phyloP scores from a whole-genome alignment of 2,888 invertebrate species.

The Tenodera sinensis region DNA sequence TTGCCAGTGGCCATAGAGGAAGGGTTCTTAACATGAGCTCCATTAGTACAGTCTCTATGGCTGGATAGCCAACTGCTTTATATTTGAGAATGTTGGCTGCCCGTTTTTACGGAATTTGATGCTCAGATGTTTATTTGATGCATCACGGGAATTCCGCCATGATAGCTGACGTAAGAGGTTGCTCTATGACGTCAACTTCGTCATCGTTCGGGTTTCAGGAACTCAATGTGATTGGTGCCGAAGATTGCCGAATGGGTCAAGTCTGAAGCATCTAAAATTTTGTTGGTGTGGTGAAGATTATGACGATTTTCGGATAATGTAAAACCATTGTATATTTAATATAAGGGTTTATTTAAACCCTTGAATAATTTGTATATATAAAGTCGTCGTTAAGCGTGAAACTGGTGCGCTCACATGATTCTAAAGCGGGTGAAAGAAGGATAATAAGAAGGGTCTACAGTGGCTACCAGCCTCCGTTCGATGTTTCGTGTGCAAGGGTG shows the following conservation, averaged over 20 bases:
- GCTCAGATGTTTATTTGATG: background rate
- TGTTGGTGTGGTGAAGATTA: slow-evolving; percentile 59
- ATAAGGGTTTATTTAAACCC: slow-evolving; percentile 52
- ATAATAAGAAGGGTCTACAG: slow-evolving; percentile 31
- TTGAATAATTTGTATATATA: slow-evolving; percentile 34
- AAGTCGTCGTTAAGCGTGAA: slow-evolving; percentile 38
- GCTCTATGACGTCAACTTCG: slow-evolving; percentile 42
- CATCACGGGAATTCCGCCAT: slow-evolving; percentile 30
- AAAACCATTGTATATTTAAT: slow-evolving; percentile 52
- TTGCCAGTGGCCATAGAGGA: background rate
- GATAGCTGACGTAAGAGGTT: slow-evolving; percentile 36
- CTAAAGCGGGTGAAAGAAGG: slow-evolving; percentile 31
- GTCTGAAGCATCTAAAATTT: slow-evolving; percentile 60
- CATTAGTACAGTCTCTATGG: background rate
- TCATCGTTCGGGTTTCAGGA: slow-evolving; percentile 49
- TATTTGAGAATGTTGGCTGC: background rate
- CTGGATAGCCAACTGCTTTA: background rate
- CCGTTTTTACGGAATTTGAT: background rate
- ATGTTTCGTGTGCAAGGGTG: slow-evolving; percentile 51
- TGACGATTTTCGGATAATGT: slow-evolving; percentile 47
- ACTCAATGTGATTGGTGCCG: slow-evolving; percentile 53
- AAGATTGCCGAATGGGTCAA: slow-evolving; percentile 64
- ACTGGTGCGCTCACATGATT: slow-evolving; percentile 32
- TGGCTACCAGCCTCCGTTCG: slow-evolving; percentile 36
- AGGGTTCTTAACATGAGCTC: too few relatives aligned